phyloP scores from a whole-genome alignment of 30 jellyfish, hydroid and myxozoan genomes.

The Aurelia aurita region DNA sequence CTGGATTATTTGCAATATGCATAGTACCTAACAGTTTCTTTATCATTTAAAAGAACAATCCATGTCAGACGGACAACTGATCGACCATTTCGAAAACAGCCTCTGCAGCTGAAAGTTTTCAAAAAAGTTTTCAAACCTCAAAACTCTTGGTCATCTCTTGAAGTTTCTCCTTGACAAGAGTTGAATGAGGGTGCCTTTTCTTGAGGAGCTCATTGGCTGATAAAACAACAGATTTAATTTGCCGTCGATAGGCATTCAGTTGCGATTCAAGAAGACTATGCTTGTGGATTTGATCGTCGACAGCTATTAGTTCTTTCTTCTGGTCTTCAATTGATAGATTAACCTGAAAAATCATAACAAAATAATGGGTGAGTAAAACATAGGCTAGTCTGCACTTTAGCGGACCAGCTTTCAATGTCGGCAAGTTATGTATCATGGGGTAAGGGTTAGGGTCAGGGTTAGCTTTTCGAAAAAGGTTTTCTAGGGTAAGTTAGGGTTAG shows the following conservation, averaged over 20 bases:
- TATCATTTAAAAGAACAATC: too few species aligned
- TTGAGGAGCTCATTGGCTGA: conserved; percentile 20
- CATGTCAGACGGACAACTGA: too few species aligned
- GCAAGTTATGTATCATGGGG: too few species aligned
- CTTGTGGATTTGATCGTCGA: conserved; percentile 57
- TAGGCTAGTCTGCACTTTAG: too few species aligned
- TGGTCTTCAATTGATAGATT: conserved; percentile 44
- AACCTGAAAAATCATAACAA: conserved; percentile 4
- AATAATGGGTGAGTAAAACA: too few species aligned
- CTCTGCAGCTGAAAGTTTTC: not conserved
- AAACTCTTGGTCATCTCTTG: not conserved
- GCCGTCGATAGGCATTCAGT: conserved; percentile 24
- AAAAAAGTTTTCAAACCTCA: conserved; percentile 22
- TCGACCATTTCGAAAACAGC: too few species aligned
- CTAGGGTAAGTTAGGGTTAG: too few species aligned
- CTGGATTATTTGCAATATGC: too few species aligned
- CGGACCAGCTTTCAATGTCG: too few species aligned
- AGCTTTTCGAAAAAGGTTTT: too few species aligned
- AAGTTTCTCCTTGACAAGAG: conserved; percentile 20
- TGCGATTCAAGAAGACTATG: conserved; percentile 55
- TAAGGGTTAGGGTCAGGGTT: too few species aligned
- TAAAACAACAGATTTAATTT: conserved; percentile 10
- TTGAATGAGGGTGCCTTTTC: conserved; percentile 36
- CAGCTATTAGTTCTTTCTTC: conserved; percentile 17
- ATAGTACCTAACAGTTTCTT: too few species aligned